These are phyloP conservation scores for Epirrita christyi DNA, from an alignment of 2,888 invertebrate species.

Conservation along the genomic window DNA sequence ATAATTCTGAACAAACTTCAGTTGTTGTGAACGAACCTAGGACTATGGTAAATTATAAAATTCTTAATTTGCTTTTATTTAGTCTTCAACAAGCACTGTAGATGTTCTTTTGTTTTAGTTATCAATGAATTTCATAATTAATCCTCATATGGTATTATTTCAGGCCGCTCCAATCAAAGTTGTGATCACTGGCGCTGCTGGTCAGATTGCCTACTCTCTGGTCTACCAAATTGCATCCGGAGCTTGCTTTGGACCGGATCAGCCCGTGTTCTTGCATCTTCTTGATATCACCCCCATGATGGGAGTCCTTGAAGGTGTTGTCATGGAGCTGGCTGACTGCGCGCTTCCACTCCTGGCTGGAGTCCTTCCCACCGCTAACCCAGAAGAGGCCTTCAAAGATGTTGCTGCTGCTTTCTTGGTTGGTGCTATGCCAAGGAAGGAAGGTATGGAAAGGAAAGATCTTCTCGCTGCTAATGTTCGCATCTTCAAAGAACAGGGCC, in stretches of 20 bases:
- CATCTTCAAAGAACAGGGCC: conserved; percentile 98
- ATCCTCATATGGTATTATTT: conserved; percentile 36
- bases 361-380: conserved; percentile 94
- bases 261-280: conserved; percentile 94
- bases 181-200: conserved; percentile 99
- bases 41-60: conserved; percentile 46
- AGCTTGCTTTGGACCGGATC: conserved; percentile 96
- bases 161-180: conserved; percentile 95
- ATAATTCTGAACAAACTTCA: conserved; percentile 38
- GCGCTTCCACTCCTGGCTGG: conserved; percentile 94
- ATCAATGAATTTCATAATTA: not conserved
- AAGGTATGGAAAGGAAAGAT: conserved; percentile 99
- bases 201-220: conserved; percentile 99
- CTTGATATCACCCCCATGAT: conserved; percentile 98
- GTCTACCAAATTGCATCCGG: conserved; percentile 98
- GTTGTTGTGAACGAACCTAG: conserved; percentile 41
- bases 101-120: no score
- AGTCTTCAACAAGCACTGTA: no score
- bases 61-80: no score
- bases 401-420: conserved; percentile 98
- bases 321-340: conserved; percentile 98
- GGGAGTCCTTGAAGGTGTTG: conserved; percentile 98
- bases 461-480: conserved; percentile 98
- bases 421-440: conserved; percentile 98
- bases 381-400: conserved; percentile 96